Evolutionary conservation across 2,888 invertebrate species (phyloP), one percentile per base, ranked within the genome.

Genomic region (Lordiphosa andalusiaca): DNA sequence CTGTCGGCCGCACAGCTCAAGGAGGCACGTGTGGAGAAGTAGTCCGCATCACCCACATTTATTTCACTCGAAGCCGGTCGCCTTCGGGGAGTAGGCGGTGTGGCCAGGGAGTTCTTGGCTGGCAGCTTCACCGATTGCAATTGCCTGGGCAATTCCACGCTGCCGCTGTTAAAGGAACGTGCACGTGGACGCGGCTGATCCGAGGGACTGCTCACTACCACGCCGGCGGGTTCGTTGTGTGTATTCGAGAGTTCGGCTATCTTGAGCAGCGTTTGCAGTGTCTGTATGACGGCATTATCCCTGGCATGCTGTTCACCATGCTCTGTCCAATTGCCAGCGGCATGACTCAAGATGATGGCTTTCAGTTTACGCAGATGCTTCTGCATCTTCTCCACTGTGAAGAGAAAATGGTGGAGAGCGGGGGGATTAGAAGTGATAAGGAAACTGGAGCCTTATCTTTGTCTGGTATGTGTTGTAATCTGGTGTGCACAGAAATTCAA

Each of bases 231-330:
- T 19, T 82, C 83, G 35, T 76, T 84, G 51, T 65, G 62, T 23
- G 67, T 73, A 58, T 70, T 84, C 0, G 86, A 86, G 21, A 89
- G 80, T 59, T 88, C 89, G 9, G 89, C 89, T 10, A 90, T 89
- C 63, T 88, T 89, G 0, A 90, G 61, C 13, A 90, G 75, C 0
- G 88, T 87, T 35, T 90, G 89, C 23, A 90, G 72, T 0, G 88
- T 82, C 53, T 88, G 86, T n/a, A 89, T 83, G 4, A 90, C 84
- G 0, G 76, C 74, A 65, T 88, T 87, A 44, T 87, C 86, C 49
- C 85, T 73, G 6, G 86, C 73, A 57, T 82, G 82, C 50, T 87
- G 88, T 53, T 87, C 86, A 0, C 78, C 71, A 37, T 87, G 72
- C 44, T 86, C 81, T 37, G 83, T 53, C 86, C 87, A 87, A 53